Conservation (phyloP, 2,888 invertebrate genomes). For the Monoplex corrugatus region DNA sequence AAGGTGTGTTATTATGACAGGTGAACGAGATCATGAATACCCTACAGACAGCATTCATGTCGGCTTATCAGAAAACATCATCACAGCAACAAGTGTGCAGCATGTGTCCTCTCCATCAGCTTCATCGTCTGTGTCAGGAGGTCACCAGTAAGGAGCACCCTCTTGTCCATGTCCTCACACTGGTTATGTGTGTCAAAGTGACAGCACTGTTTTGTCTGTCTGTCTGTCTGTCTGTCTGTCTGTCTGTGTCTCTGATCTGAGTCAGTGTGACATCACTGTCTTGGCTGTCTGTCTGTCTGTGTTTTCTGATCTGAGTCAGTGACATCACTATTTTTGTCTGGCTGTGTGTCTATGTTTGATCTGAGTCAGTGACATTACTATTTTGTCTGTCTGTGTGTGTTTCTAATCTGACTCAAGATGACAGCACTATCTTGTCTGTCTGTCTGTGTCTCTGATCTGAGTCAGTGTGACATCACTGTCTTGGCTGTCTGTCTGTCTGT, state of each 20-base stretch:
- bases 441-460: too few species aligned
- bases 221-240: not conserved
- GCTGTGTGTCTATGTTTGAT: not conserved
- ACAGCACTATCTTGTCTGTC: too few species aligned
- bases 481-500: not conserved
- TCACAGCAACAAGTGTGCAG: conserved; percentile 88
- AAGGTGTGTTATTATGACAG: conserved; percentile 82
- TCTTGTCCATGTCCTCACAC: not conserved
- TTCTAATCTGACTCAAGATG: too few species aligned
- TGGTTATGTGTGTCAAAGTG: too few species aligned
- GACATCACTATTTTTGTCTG: not conserved
- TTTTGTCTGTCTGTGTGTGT: too few species aligned
- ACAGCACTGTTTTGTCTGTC: too few species aligned
- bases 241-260: too few species aligned
- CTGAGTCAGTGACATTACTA: not conserved
- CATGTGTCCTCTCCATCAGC: conserved; percentile 97
- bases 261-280: not conserved
- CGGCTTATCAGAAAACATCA: conserved; percentile 68
- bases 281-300: not conserved
- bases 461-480: too few species aligned
- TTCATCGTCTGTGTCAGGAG: conserved; percentile 89
- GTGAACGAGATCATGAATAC: conserved; percentile 83
- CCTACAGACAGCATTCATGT: conserved; percentile 88
- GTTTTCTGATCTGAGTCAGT: not conserved
- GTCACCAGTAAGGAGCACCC: conserved; percentile 72